These are phyloP conservation scores for Pseudopipra pipra DNA, from an alignment of 2,113 vertebrate genomes.

Conservation along the genomic window DNA sequence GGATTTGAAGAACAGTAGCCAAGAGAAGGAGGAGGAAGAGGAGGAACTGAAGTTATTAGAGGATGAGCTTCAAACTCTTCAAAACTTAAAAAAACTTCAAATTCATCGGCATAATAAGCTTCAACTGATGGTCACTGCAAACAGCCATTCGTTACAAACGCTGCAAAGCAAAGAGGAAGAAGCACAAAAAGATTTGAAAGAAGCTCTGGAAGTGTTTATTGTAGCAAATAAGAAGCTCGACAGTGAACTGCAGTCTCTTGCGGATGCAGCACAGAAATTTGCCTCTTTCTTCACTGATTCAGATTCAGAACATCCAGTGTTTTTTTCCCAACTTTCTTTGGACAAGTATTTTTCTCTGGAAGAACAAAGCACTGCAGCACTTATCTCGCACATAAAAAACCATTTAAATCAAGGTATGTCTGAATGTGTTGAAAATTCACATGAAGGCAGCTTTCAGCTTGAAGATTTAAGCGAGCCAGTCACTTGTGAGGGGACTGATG, in stretches of 20 bases:
- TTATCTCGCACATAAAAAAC: conserved; percentile 75
- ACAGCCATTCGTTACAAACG: conserved; percentile 62
- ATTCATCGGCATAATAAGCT: conserved; percentile 78
- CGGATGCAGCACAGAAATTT: conserved; percentile 71
- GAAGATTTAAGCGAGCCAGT: conserved; percentile 69
- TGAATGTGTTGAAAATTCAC: conserved; percentile 78
- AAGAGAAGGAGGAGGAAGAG: conserved; percentile 54
- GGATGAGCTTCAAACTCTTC: conserved; percentile 77
- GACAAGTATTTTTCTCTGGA: conserved; percentile 84
- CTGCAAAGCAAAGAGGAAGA: conserved; percentile 67
- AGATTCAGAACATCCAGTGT: conserved; percentile 44
- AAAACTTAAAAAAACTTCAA: conserved; percentile 79
- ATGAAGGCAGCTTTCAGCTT: conserved; percentile 75
- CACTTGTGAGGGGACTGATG: conserved; percentile 22
- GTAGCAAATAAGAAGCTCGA: conserved; percentile 75
- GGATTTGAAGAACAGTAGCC: not conserved
- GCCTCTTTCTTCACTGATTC: conserved; percentile 69
- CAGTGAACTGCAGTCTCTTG: conserved; percentile 73
- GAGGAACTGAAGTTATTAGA: conserved; percentile 76
- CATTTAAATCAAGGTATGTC: conserved; percentile 76
- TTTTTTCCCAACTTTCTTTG: conserved; percentile 83
- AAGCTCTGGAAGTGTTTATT: conserved; percentile 63
- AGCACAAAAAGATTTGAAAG: conserved; percentile 59
- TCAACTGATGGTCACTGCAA: conserved; percentile 73
- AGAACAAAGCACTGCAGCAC: conserved; percentile 82